These are phyloP conservation scores for Rhinoraja longicauda DNA, from an alignment of 2,797 vertebrate genomes.

Conservation along the genomic window DNA sequence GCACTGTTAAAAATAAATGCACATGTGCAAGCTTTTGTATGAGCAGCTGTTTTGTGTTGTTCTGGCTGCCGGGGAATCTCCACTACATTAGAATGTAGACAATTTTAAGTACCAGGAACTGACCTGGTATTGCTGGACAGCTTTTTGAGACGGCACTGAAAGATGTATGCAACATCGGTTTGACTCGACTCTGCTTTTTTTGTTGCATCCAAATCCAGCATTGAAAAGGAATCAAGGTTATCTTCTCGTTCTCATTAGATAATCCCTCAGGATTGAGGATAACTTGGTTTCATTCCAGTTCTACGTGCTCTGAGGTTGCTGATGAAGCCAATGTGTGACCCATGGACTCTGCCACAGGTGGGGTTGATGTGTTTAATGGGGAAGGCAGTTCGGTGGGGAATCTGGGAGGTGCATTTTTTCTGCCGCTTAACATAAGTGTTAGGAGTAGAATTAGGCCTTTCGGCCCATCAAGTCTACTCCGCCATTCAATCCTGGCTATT, in stretches of 20 bases:
- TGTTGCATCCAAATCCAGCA: background rate
- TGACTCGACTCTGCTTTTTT: background rate
- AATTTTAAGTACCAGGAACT: background rate
- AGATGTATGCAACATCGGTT: background rate
- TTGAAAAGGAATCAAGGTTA: background rate
- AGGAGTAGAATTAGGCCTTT: no score
- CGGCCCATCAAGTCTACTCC: no score
- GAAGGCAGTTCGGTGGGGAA: no score
- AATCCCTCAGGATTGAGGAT: no score
- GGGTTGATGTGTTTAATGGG: no score
- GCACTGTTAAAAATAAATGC: conserved; percentile 31
- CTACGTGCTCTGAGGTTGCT: no score
- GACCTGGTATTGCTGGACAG: background rate
- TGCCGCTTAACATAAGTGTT: no score
- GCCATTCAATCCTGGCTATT: no score
- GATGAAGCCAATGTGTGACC: no score
- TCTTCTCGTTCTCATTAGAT: background rate
- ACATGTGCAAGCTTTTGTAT: conserved; percentile 25
- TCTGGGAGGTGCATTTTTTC: no score
- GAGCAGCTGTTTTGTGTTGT: conserved; percentile 28
- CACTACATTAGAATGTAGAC: conserved; percentile 3
- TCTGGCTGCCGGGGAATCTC: conserved; percentile 11
- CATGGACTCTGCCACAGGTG: no score
- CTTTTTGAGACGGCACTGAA: background rate
- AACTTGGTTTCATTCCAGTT: no score